Conservation (phyloP, 1,140 invertebrate genomes). For the Oryzaephilus surinamensis region DNA sequence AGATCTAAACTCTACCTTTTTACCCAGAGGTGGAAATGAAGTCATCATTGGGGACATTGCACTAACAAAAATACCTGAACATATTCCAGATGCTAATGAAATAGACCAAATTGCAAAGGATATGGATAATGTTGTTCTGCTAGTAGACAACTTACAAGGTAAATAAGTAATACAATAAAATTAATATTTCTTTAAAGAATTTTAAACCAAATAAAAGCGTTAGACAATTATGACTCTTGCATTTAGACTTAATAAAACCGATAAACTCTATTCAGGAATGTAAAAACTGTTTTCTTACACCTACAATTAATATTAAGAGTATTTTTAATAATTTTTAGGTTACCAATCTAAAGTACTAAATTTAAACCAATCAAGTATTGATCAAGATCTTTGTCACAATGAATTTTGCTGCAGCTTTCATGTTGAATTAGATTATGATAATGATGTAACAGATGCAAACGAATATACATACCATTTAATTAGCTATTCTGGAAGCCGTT, state of each 20-base stretch:
- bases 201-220: no score
- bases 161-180: no score
- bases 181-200: no score
- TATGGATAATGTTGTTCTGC: conserved; percentile 11
- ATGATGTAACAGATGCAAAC: neutral
- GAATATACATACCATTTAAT: conserved; percentile 36
- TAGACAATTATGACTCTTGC: no score
- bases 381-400: conserved; percentile 1
- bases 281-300: neutral
- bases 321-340: neutral
- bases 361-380: conserved; percentile 2
- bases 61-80: neutral
- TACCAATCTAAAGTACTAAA: conserved; percentile 1
- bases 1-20: conserved; percentile 5
- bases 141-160: conserved; percentile 4
- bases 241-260: neutral
- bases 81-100: conserved; percentile 1
- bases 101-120: conserved; percentile 4
- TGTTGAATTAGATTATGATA: neutral
- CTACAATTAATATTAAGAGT: no score
- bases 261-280: neutral
- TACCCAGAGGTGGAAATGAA: conserved; percentile 3
- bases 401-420: conserved; percentile 13
- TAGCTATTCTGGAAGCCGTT: conserved; percentile 41
- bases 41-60: conserved; percentile 1